These are phyloP conservation scores for Polydrusus tereticollis DNA, from an alignment of 2,888 invertebrate species.

Conservation along the genomic window DNA sequence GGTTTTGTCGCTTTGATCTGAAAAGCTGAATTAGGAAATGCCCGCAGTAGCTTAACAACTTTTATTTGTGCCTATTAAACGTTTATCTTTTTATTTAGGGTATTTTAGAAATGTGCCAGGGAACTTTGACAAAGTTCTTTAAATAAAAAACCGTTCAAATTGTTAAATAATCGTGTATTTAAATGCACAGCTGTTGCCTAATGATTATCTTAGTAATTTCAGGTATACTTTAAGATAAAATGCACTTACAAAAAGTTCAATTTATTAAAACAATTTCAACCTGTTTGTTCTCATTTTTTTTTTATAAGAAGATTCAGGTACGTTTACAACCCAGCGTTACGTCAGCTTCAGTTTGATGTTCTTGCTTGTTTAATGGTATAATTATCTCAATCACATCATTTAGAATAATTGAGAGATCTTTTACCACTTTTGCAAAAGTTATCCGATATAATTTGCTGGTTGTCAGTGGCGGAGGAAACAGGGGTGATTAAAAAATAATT, in stretches of 20 bases:
- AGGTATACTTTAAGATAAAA: neutral
- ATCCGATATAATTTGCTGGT: conserved; percentile 9
- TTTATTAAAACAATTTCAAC: conserved; percentile 6
- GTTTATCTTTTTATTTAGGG: too few relatives aligned
- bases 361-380: conserved; percentile 10
- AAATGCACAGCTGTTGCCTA: neutral
- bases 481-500: too few relatives aligned
- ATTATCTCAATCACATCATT: conserved; percentile 36
- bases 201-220: neutral
- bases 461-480: conserved; percentile 13
- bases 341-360: conserved; percentile 14
- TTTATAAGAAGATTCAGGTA: conserved; percentile 8
- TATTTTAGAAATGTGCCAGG: too few relatives aligned
- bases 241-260: neutral
- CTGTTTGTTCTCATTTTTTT: conserved; percentile 20
- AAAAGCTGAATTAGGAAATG: too few relatives aligned
- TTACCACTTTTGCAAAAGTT: conserved; percentile 16
- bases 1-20: too few relatives aligned
- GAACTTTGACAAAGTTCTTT: too few relatives aligned
- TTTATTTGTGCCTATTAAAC: too few relatives aligned
- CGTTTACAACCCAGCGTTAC: conserved; percentile 16
- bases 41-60: too few relatives aligned
- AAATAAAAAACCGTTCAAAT: too few relatives aligned
- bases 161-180: neutral
- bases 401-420: conserved; percentile 39